These are phyloP conservation scores for Hydrophis major DNA, from an alignment of 2,797 vertebrate species.

Conservation along the genomic window DNA sequence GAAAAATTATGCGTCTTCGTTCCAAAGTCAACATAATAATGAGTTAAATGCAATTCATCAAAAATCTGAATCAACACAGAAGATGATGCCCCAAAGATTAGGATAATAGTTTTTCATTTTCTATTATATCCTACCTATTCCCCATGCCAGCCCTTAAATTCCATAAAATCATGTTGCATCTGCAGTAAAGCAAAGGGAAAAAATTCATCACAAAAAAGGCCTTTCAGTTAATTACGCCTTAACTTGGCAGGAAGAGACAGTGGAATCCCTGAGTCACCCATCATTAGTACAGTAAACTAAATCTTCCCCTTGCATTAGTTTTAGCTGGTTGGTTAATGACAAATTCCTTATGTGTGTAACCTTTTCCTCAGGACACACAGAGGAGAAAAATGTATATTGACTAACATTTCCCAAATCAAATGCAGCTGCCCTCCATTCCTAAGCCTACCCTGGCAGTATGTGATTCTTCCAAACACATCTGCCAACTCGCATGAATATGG, in stretches of 20 bases:
- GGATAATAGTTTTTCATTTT: conserved; percentile 44
- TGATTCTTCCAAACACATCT: background rate
- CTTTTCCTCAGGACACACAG: conserved; percentile 14
- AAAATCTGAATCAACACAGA: conserved; percentile 37
- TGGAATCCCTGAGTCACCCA: conserved; percentile 47
- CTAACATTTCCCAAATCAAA: background rate
- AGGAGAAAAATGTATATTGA: background rate
- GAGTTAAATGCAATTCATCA: conserved; percentile 30
- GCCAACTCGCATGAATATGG: background rate
- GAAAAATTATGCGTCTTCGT: conserved; percentile 42
- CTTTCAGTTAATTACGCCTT: conserved; percentile 49
- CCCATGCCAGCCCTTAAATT: conserved; percentile 19
- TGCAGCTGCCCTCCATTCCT: conserved; percentile 15
- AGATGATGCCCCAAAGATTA: conserved; percentile 39
- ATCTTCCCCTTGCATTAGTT: conserved; percentile 48
- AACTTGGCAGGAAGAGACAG: conserved; percentile 19
- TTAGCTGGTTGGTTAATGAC: conserved; percentile 42
- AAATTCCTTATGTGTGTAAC: conserved; percentile 16
- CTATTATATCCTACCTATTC: conserved; percentile 26
- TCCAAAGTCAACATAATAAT: conserved; percentile 32
- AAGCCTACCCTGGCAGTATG: conserved; percentile 8
- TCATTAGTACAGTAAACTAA: conserved; percentile 20
- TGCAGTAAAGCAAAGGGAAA: conserved; percentile 32
- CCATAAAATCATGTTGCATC: background rate
- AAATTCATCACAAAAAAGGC: conserved; percentile 56